Base-by-base conservation (phyloP, 2,888 invertebrate genomes). In the Rhodophaea formosa region DNA sequence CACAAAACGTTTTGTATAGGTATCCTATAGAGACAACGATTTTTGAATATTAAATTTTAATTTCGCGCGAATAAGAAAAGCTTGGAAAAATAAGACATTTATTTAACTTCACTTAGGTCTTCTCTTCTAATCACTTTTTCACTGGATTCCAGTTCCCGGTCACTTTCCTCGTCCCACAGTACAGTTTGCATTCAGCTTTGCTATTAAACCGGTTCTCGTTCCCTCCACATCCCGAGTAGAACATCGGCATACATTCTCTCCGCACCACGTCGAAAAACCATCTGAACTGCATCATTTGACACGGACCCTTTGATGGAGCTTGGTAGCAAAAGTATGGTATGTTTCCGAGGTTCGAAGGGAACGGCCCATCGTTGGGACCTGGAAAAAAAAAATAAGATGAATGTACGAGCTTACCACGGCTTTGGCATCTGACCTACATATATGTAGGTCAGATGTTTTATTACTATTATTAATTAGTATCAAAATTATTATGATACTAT, bases 171-270 rank as follows among this genome's bases (percentile, higher is more conserved):
- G 8, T 12, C 10, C 51, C 51, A 12, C 51, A 51, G 7, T 51
- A 51, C 17, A 51, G 35, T 1, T 51, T 51, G 35, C 51, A 51
- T 16, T 51, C 51, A 0, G 16, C 6, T 51, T 51, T 35, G 12
- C 35, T 51, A 1, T 1, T 7, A n/a, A 51, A 51, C 16, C 35
- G 8, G 62, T 91, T 91, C 59, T 86, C 86, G 57, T 90, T 91
- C 14, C 90, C 90, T 0, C 90, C 89, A 59, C 90, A 90, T 0
- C 90, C 90, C 0, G 90, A 89, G 62, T 88, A 90, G 59, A 86
- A 74, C 86, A 90, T 87, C 5, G 80, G 82, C 80, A 81, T 77
- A 61, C 90, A 90, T 58, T 75, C 66, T 32, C 89, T 74, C 59
- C 82, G 72, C 7, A 88, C 75, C 0, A 89, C 51, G 61, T 91